phyloP scores from a whole-genome alignment of 1,140 invertebrate genomes.

The Manduca sexta region DNA sequence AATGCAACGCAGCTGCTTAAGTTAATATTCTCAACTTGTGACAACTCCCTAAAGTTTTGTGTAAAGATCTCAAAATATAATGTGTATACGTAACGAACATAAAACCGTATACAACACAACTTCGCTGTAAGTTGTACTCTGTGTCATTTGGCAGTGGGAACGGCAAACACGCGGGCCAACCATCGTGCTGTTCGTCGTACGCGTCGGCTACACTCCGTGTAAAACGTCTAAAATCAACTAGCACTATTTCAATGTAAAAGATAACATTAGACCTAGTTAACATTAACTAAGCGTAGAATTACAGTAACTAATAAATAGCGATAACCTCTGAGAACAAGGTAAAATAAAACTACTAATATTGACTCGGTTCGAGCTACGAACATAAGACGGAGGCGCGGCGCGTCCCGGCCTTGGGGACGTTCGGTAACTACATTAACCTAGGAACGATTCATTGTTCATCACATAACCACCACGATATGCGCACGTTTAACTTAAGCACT shows the following conservation, averaged over 20 bases:
- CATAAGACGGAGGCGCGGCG: conserved; percentile 56
- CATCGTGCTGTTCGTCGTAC: background rate
- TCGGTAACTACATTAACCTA: conserved; percentile 44
- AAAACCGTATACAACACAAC: conserved; percentile 26
- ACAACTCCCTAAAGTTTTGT: background rate
- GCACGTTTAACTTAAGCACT: conserved; percentile 58
- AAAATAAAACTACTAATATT: conserved; percentile 35
- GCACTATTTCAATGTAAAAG: conserved; percentile 36
- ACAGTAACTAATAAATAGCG: conserved; percentile 57
- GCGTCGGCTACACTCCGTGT: background rate
- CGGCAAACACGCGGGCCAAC: too few species aligned
- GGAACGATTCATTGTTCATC: conserved; percentile 46
- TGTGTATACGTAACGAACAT: conserved; percentile 6
- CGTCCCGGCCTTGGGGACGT: too few species aligned
- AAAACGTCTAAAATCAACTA: conserved; percentile 3
- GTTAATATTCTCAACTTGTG: background rate
- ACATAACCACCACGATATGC: conserved; percentile 67
- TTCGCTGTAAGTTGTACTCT: conserved; percentile 52
- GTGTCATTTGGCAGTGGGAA: conserved; percentile 59
- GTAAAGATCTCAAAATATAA: background rate
- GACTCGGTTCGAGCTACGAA: conserved; percentile 45
- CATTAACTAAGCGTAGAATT: conserved; percentile 38
- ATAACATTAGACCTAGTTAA: conserved; percentile 32
- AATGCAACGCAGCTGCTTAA: background rate
- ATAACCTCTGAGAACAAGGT: conserved; percentile 35